Evolutionary conservation across 2,113 vertebrate genomes (phyloP), one percentile per base, ranked within the genome.

Genomic region (Hippopotamus amphibius): DNA sequence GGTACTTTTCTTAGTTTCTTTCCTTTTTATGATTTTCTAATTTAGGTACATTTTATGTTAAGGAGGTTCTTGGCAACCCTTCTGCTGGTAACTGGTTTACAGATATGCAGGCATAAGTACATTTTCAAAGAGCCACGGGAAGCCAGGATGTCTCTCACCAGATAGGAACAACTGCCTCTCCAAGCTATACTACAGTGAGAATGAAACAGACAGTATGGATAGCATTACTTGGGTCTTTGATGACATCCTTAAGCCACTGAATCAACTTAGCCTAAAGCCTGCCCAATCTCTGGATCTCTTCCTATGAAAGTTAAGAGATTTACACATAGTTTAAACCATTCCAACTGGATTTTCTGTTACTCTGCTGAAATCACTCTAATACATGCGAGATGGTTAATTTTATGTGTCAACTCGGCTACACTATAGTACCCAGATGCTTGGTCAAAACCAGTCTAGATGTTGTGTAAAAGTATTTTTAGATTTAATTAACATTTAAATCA

Each of bases 21-120:
- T 69, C 41, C 19, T 69, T 28, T 61, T 85, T 41, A 90, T 86
- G 43, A 86, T 86, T 50, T 41, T 86, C 14, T 91, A 91, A 91
- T 24, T 69, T 28, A 3, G 28, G 87, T 57, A 69, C 13, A 85
- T 68, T 95, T 76, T 68, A 69, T 28, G 22, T 53, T 74, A 90
- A 57, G 43, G 24, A 77, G 28, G 8, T 90, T 94, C 86, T 74
- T 72, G 28, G 72, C 57, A 85, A 69, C 43, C 53, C 7, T 69
- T 33, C 71, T 61, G 33, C 33, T 85, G 30, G 14, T 48, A 13
- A 65, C 53, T 86, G 28, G 21, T 76, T 76, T 41, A 50, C 5
- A 61, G 10, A 71, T 71, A 33, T 41, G 63, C 43, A 82, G 43
- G 28, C 65, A 68, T 46, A 65, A 77, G n/a, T 28, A 90, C 22